Evolutionary conservation across 2,888 invertebrate genomes (phyloP), one percentile per base, ranked within the genome.

Genomic region (Pterostichus madidus): DNA sequence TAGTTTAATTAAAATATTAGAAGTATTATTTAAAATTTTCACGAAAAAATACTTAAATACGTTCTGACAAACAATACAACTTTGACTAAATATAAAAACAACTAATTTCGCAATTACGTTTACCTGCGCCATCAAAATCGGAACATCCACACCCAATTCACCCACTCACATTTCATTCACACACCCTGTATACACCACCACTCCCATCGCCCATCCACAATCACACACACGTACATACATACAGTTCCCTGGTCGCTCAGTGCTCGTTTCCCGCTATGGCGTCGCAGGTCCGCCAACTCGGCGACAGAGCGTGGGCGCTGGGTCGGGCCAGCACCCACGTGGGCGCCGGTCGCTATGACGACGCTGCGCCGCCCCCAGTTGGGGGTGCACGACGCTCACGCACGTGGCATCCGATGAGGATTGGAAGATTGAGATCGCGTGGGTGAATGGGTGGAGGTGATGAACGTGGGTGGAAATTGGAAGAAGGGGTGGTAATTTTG

Each of bases 241-340:
- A 24, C 59, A 39, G 7, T 39, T 39, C 5, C 39, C 39, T 39
- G 1, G 2, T 5, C 6, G 6, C 8, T 0, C 39, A 39, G 39
- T 39, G 3, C 39, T 7, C 39, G 5, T 39, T 1, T 39, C 39
- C 39, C 8, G 39, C 8, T 39, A 39, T 39, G 59, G 53, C 8
- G 53, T 53, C 59, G 17, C 59, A 15, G 8, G 15, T 53, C 17
- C 53, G 8, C 53, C 53, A 53, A 53, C 17, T 8, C 24, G 59
- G 31, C 15, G 44, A 15, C 44, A 13, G 44, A 10, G 68, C 11
- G 44, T 39, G 13, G 44, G 68, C 68, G 44, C 68, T 39, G 68
- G 39, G 68, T 39, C 35, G 39, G 15, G 15, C 46, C 68, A 7
- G 44, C 68, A 24, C 44, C 68, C 68, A 71, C 68, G 68, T 71